phyloP scores from a whole-genome alignment of 2,797 vertebrate species.

The Centropyge bicolor region DNA sequence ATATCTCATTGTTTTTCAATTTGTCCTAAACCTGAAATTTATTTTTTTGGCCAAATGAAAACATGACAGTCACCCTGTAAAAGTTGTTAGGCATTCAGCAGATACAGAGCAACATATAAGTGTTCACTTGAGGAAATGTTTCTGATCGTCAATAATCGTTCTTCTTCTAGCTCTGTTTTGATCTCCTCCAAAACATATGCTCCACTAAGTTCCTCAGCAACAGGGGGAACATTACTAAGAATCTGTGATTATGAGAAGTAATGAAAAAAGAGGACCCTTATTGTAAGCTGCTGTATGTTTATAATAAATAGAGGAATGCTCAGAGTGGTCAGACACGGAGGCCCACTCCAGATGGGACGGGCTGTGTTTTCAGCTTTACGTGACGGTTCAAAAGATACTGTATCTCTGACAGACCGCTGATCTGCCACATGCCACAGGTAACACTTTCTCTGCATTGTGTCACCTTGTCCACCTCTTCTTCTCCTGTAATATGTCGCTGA shows the following conservation, averaged over 20 bases:
- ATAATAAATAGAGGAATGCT: conserved; percentile 16
- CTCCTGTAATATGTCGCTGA: neutral
- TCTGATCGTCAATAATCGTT: too few species aligned
- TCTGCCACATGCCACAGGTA: neutral
- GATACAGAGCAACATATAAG: too few species aligned
- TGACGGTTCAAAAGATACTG: conserved; percentile 8
- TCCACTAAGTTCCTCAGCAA: too few species aligned
- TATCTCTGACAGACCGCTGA: conserved; percentile 11
- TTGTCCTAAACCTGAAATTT: neutral
- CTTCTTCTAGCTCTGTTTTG: too few species aligned
- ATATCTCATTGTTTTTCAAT: neutral
- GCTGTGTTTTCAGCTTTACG: conserved; percentile 6
- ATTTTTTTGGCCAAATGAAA: neutral
- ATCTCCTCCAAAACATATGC: too few species aligned
- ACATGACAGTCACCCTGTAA: too few species aligned
- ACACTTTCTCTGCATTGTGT: conserved; percentile 6
- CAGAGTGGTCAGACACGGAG: neutral
- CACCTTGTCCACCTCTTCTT: neutral
- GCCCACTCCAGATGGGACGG: neutral
- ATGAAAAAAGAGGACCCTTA: neutral
- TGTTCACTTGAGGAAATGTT: too few species aligned
- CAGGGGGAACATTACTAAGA: neutral
- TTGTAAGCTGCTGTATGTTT: conserved; percentile 25
- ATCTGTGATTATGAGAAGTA: neutral
- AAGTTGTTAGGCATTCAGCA: too few species aligned